Percentiles rank a stretch among this genome's conserved stretches.
Evolutionary conservation across 2,113 vertebrate species (phyloP).

Genomic region (human (Homo sapiens)): DNA sequence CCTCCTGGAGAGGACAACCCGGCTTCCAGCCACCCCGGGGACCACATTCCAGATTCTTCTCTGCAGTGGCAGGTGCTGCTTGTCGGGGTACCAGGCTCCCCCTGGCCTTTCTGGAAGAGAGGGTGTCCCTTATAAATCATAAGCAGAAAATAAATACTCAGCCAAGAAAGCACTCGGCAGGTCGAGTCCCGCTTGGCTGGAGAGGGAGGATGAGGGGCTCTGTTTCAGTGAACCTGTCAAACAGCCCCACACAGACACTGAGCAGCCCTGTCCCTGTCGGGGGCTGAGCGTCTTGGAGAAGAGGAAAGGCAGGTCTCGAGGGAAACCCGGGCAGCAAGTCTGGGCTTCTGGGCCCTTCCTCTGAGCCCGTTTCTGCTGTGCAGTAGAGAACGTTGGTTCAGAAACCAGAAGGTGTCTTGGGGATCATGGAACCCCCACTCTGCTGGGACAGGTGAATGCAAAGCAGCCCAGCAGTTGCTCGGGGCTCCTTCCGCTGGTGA

Average conservation of each 20-base stretch:
- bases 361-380: neutral
- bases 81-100: neutral
- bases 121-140: neutral
- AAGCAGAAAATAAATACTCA: neutral
- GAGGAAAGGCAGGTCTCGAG: neutral
- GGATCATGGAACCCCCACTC: neutral
- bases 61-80: neutral
- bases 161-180: fast-evolving
- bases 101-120: too few relatives aligned
- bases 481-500: fast-evolving
- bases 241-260: fast-evolving
- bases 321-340: neutral
- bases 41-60: neutral
- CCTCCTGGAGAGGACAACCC: neutral
- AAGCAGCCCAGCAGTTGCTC: neutral
- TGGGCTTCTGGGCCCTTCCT: neutral
- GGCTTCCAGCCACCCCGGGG: neutral
- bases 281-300: fast-evolving
- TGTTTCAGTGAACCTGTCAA: fast-evolving
- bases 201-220: neutral
- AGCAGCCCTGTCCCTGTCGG: neutral
- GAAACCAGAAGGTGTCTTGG: neutral
- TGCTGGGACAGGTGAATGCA: fast-evolving
- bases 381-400: fast-evolving
- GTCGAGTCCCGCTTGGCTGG: fast-evolving